phyloP scores from a whole-genome alignment of 1,140 invertebrate genomes.

The Atta texana region DNA sequence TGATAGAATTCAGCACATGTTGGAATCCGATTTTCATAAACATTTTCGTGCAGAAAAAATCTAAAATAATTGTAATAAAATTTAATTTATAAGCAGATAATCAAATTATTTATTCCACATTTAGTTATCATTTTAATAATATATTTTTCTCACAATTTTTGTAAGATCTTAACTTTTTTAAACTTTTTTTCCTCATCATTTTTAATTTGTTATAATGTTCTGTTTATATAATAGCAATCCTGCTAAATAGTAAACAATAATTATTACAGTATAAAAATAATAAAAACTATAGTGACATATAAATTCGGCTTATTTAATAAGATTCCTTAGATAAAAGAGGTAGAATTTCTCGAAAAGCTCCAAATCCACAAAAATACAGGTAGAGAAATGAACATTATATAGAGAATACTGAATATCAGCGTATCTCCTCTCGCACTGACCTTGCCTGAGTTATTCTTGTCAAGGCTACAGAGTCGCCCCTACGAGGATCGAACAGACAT shows the following conservation, averaged over 20 bases:
- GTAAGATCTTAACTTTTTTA: neutral
- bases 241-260: too few species aligned
- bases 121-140: neutral
- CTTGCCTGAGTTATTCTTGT: slow-evolving; percentile 70
- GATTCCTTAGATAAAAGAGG: neutral
- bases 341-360: slow-evolving; percentile 39
- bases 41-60: neutral
- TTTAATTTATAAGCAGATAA: neutral
- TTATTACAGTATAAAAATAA: neutral
- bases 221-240: too few species aligned
- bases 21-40: neutral
- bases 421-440: slow-evolving; percentile 55
- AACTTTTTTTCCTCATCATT: neutral
- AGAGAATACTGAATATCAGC: slow-evolving; percentile 72
- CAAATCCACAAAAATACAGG: slow-evolving; percentile 68
- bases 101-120: slow-evolving; percentile 7
- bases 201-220: neutral
- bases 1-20: neutral
- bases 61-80: neutral
- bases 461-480: slow-evolving; percentile 62
- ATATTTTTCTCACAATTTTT: neutral
- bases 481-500: slow-evolving; percentile 18
- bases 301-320: neutral
- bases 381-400: slow-evolving; percentile 70
- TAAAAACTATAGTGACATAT: neutral